Percentiles rank a stretch among this genome's conserved stretches.
phyloP scores from a whole-genome alignment of 2,888 invertebrate genomes.

The Isotomurus palustris region DNA sequence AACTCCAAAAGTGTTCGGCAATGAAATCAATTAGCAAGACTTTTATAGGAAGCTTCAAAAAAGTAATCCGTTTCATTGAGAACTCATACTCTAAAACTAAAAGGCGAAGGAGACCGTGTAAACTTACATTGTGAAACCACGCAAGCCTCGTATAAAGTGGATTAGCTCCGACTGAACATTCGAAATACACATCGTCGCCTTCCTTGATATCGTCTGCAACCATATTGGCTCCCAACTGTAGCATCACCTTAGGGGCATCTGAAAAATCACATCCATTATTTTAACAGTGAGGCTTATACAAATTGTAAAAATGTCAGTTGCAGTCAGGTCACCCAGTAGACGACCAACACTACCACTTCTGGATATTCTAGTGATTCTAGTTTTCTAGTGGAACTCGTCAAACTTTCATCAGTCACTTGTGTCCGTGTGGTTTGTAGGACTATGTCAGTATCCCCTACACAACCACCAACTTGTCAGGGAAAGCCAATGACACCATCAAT shows the following conservation, averaged over 20 bases:
- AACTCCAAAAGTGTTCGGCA: too few species aligned
- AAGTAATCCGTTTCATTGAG: too few species aligned
- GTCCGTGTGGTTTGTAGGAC: too few species aligned
- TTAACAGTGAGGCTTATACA: background rate
- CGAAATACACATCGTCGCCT: conserved; percentile 84
- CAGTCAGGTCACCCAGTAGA: background rate
- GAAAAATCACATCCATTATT: conserved; percentile 49
- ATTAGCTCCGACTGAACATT: conserved; percentile 77
- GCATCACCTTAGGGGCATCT: conserved; percentile 75
- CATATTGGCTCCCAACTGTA: conserved; percentile 77
- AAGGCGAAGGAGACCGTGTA: background rate
- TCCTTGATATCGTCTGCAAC: conserved; percentile 84
- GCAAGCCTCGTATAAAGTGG: conserved; percentile 77
- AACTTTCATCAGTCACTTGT: background rate
- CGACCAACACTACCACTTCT: background rate
- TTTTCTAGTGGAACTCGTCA: background rate
- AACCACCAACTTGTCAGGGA: too few species aligned
- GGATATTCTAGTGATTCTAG: background rate
- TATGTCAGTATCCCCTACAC: too few species aligned
- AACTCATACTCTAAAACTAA: too few species aligned
- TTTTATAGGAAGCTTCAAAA: too few species aligned
- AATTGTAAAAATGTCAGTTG: background rate
- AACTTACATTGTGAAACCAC: conserved; percentile 85
- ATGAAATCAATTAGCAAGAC: too few species aligned
- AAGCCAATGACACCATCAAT: too few species aligned